Percentiles rank a stretch among this genome's conserved stretches.
These are phyloP conservation scores for Halocynthia aurantium DNA, from an alignment of 23 tunicate species.

Conservation along the genomic window DNA sequence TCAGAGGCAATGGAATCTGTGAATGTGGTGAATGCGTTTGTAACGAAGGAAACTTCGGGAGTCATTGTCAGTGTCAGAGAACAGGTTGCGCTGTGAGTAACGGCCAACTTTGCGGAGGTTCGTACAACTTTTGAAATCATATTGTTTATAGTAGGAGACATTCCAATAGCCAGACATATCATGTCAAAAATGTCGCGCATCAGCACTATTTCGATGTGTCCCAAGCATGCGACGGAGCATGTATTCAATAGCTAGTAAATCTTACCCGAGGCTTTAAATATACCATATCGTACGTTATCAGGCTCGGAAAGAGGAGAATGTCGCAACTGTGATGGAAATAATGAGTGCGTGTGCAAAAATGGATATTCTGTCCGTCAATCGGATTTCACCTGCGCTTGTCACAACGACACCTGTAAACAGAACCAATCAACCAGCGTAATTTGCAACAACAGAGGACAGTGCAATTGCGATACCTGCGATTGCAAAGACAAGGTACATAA, in stretches of 20 bases:
- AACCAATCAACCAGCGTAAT: background rate
- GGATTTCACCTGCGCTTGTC: slow-evolving; percentile 39
- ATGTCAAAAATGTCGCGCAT: too few relatives aligned
- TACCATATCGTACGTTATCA: background rate
- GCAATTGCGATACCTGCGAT: slow-evolving; percentile 51
- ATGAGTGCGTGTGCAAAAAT: slow-evolving; percentile 33
- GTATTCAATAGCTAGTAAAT: too few relatives aligned
- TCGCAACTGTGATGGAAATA: slow-evolving; percentile 37
- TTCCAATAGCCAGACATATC: too few relatives aligned
- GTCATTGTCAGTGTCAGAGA: slow-evolving; percentile 49
- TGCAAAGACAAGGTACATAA: slow-evolving; percentile 34
- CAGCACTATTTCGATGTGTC: too few relatives aligned
- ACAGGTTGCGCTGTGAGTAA: slow-evolving; percentile 47
- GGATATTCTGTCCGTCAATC: slow-evolving; percentile 18
- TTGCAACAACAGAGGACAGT: slow-evolving; percentile 47
- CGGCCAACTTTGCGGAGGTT: slow-evolving; percentile 63
- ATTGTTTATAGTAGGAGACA: too few relatives aligned
- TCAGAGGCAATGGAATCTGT: slow-evolving; percentile 60
- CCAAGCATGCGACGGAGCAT: too few relatives aligned
- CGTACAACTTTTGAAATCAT: too few relatives aligned
- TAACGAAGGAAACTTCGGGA: slow-evolving; percentile 23
- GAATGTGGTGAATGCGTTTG: slow-evolving; percentile 77
- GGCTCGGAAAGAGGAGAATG: slow-evolving; percentile 49
- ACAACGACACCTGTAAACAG: slow-evolving; percentile 25
- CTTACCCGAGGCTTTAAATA: background rate